Evolutionary conservation across 2,888 invertebrate species (phyloP).

Genomic region (Cheilosia pagana): DNA sequence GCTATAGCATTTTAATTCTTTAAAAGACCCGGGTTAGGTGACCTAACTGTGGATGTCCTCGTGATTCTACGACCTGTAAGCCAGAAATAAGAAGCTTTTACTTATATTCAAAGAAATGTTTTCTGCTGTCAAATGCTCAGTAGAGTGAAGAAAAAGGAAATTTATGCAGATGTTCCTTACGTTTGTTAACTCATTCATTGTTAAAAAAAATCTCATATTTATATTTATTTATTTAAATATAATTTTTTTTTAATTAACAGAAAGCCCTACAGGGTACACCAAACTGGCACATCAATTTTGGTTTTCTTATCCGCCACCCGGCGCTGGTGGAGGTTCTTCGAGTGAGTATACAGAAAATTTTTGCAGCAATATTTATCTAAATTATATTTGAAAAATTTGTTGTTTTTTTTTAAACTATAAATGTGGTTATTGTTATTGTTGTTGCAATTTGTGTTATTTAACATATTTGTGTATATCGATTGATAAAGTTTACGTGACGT

Average conservation of each 20-base stretch:
- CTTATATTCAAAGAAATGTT: no score
- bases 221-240: no score
- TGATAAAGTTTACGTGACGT: slow-evolving; percentile 17
- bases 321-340: slow-evolving; percentile 88
- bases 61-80: no score
- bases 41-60: no score
- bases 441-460: slow-evolving; percentile 60
- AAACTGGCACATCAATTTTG: slow-evolving; percentile 95
- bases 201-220: no score
- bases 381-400: slow-evolving; percentile 1
- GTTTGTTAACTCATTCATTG: no score
- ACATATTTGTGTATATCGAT: slow-evolving; percentile 12
- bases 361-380: not conserved
- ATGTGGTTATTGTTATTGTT: slow-evolving; percentile 61
- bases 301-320: slow-evolving; percentile 92
- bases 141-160: no score
- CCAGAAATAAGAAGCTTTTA: no score
- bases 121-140: no score
- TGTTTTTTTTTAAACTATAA: slow-evolving; percentile 24
- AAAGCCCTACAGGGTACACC: slow-evolving; percentile 83
- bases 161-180: no score
- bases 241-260: slow-evolving; percentile 76
- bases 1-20: no score
- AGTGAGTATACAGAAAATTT: slow-evolving; percentile 83
- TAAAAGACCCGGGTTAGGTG: no score